Base-by-base conservation (phyloP, 2,797 vertebrate species). In the Centroberyx gerrardi region DNA sequence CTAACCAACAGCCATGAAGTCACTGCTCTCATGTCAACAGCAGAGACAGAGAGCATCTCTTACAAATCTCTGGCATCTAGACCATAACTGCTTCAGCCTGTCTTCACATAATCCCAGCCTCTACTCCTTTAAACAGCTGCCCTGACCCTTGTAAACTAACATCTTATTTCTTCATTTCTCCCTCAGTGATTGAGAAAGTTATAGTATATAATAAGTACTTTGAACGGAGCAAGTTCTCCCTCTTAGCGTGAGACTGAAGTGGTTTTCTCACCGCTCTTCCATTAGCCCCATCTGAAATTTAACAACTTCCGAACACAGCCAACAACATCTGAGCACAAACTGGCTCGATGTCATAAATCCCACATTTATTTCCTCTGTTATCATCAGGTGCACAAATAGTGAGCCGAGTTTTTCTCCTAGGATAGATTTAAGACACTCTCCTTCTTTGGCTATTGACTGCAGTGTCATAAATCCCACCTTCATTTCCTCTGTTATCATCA, bases 391-490 rank as follows among this genome's bases (percentile, higher is more conserved):
- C 74, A 72, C 65, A 86, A 84, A 85, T 69, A n/a, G 58, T 59
- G 59, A 87, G 83, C 69, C 65, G 0, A 0, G n/a, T 76, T 86
- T 78, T 71, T 65, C 80, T 83, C 82, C 53, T 2, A 60, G 77
- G 66, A 61, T 42, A 74, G 66, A 88, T 89, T 88, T 76, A 83
- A 86, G 65, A 74, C 62, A 54, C 56, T 78, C 62, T 75, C 62
- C 2, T 4, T 78, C 60, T 81, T 76, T 73, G 72, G 79, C 80
- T 52, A 78, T 74, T 72, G 81, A 77, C 74, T 86, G 67, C 44
- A 0, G 63, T 59, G 58, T 77, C 80, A 85, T 91, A 88, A 92
- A 91, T 81, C 82, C 71, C 72, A 87, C 77, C 85, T 88, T 87
- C 63, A 81, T 88, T 88, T 90, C 74, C 81, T 85, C 70, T 65